phyloP scores from a whole-genome alignment of 2,113 vertebrate species.

The Herpailurus yagouaroundi region DNA sequence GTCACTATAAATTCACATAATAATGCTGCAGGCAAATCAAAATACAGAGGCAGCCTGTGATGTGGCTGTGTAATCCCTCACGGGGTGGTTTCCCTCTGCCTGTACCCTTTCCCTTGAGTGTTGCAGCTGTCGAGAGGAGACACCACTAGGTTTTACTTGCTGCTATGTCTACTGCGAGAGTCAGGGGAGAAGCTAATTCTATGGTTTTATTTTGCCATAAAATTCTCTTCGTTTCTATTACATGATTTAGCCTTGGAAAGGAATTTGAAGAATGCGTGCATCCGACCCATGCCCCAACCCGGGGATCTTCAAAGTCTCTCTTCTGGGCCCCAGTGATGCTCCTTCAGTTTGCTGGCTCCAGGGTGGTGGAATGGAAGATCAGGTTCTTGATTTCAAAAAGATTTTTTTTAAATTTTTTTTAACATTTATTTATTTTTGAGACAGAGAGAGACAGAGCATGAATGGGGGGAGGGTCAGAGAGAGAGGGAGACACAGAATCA shows the following conservation, averaged over 20 bases:
- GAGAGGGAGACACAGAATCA: no score
- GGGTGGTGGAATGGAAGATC: neutral
- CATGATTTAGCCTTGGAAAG: conserved; percentile 4
- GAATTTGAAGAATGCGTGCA: neutral
- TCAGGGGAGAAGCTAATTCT: neutral
- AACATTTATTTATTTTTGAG: no score
- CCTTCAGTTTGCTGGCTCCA: neutral
- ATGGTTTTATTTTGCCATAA: neutral
- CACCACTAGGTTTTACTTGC: no score
- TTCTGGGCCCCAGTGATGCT: neutral
- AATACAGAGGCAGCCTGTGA: neutral
- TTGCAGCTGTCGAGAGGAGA: neutral
- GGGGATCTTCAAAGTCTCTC: neutral
- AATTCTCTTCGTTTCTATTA: neutral
- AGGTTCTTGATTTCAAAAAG: no score
- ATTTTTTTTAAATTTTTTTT: no score
- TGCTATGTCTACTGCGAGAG: neutral
- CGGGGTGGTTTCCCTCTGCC: no score
- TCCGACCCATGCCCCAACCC: fast-evolving
- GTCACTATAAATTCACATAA: neutral
- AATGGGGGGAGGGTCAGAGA: no score
- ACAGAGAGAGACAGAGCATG: no score
- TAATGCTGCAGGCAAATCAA: neutral
- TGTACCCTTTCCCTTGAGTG: fast-evolving
- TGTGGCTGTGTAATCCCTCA: no score